Evolutionary conservation across 2,888 invertebrate species (phyloP).

Genomic region (Sarcophaga caerulescens): DNA sequence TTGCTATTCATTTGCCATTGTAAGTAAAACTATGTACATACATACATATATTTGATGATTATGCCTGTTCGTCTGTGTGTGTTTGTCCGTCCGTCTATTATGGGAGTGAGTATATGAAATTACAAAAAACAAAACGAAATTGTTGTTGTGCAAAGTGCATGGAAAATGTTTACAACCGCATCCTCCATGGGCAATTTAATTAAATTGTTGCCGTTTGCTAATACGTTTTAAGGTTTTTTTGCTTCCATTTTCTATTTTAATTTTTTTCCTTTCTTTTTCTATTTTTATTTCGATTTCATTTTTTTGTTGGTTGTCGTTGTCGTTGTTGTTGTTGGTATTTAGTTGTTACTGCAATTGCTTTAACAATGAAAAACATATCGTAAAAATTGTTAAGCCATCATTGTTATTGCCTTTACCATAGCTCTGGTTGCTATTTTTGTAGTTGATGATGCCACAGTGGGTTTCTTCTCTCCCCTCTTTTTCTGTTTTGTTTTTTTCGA

Average conservation of each 20-base stretch:
- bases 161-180: slow-evolving; percentile 69
- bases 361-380: slow-evolving; percentile 65
- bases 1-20: slow-evolving; percentile 48
- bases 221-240: slow-evolving; percentile 64
- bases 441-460: slow-evolving; percentile 28
- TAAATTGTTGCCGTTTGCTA: slow-evolving; percentile 74
- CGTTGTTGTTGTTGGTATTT: slow-evolving; percentile 29
- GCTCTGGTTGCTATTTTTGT: slow-evolving; percentile 33
- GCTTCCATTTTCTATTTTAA: background rate
- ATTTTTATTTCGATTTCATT: slow-evolving; percentile 6
- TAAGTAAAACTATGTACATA: slow-evolving; percentile 29
- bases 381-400: slow-evolving; percentile 59
- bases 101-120: slow-evolving; percentile 36
- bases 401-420: slow-evolving; percentile 33
- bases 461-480: background rate
- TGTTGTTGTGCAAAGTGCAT: slow-evolving; percentile 67
- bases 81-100: background rate
- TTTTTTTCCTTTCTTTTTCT: background rate
- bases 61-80: background rate
- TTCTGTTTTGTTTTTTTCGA: no score
- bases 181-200: slow-evolving; percentile 75
- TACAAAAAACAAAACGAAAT: slow-evolving; percentile 8
- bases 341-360: slow-evolving; percentile 55
- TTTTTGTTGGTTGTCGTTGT: slow-evolving; percentile 10
- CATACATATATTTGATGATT: slow-evolving; percentile 54